A percentile compares a stretch with the other conserved stretches of the same genome.
Conservation (phyloP, 1,140 invertebrate species). For the Tetragonula clypearis region DNA sequence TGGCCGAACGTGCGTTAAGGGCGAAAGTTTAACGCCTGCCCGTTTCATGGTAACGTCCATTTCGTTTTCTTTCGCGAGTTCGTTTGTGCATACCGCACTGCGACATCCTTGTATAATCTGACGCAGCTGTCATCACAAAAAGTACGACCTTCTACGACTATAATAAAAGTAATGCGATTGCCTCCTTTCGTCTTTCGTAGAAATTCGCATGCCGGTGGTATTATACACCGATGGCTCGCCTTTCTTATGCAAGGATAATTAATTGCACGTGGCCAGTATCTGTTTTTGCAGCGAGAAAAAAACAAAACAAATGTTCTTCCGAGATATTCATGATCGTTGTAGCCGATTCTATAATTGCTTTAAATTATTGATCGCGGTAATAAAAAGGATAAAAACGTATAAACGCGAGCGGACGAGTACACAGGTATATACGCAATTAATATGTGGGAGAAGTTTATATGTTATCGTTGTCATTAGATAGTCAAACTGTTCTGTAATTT, state of each 20-base stretch:
- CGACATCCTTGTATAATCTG: constrained; percentile 53
- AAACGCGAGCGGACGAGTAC: background rate
- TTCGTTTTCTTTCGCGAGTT: constrained; percentile 44
- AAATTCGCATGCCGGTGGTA: background rate
- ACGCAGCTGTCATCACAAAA: constrained; percentile 22
- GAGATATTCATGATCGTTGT: no score
- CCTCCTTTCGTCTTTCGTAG: background rate
- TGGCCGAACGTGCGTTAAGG: constrained; percentile 3
- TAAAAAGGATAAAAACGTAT: background rate
- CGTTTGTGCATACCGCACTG: constrained; percentile 57
- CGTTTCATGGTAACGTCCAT: constrained; percentile 38
- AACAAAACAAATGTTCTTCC: background rate
- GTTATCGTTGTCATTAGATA: no score
- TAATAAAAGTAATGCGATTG: constrained; percentile 8
- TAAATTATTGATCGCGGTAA: no score
- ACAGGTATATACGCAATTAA: background rate
- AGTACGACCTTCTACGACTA: background rate
- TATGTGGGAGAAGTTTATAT: no score
- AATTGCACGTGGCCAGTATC: background rate
- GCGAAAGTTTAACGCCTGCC: constrained; percentile 20
- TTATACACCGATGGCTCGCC: background rate
- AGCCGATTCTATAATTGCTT: background rate
- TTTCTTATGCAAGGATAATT: constrained; percentile 7
- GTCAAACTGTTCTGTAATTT: no score
- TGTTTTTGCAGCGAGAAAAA: background rate